These are phyloP conservation scores for Cottoperca gobio DNA, from an alignment of 2,797 vertebrate genomes.

Conservation along the genomic window DNA sequence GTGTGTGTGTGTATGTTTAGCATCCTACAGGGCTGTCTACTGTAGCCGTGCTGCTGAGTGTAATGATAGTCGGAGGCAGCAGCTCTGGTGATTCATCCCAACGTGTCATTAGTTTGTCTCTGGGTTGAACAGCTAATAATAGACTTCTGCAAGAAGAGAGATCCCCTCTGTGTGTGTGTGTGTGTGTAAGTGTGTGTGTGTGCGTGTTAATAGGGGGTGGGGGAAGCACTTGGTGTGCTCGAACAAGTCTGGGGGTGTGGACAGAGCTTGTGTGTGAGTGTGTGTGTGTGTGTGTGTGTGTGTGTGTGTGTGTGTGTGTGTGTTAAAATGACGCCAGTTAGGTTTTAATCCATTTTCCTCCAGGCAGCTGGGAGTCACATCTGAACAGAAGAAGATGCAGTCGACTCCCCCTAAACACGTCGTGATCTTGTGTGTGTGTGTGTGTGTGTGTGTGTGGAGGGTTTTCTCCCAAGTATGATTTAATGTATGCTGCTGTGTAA, in stretches of 20 bases:
- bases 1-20: constrained; percentile 13
- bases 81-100: constrained; percentile 81
- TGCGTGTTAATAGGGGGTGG: constrained; percentile 60
- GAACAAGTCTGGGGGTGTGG: constrained; percentile 50
- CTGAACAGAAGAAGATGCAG: constrained; percentile 43
- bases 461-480: constrained; percentile 5
- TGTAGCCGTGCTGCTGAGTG: constrained; percentile 56
- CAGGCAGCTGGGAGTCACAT: constrained; percentile 62
- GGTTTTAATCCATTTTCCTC: constrained; percentile 55
- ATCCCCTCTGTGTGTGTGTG: constrained; percentile 75
- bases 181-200: constrained; percentile 49
- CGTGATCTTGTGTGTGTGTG: background rate
- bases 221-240: constrained; percentile 61
- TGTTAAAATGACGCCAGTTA: constrained; percentile 39
- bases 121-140: constrained; percentile 89
- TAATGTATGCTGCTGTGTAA: constrained; percentile 7
- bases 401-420: constrained; percentile 18
- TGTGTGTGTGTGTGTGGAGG: background rate
- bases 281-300: constrained; percentile 33
- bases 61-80: constrained; percentile 76
- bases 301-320: constrained; percentile 10
- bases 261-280: constrained; percentile 24
- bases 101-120: constrained; percentile 89
- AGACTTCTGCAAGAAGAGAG: constrained; percentile 80
- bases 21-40: constrained; percentile 67